Conservation (phyloP, 1,140 invertebrate genomes). For the Drosophila nasuta region DNA sequence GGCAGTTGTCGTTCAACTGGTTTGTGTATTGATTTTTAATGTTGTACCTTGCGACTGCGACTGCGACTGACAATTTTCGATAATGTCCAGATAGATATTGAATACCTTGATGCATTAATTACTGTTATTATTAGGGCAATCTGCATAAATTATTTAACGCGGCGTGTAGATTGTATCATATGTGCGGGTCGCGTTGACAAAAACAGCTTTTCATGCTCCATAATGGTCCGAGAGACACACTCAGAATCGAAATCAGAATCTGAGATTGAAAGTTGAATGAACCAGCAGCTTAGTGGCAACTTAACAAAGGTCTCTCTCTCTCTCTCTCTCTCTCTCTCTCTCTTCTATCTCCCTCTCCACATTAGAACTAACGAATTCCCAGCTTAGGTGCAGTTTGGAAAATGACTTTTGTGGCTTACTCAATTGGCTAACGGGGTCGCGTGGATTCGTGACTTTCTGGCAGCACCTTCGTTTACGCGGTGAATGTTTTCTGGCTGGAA, state of each 20-base stretch:
- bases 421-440: slow-evolving; percentile 36
- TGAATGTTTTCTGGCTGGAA: neutral
- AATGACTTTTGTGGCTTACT: slow-evolving; percentile 60
- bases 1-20: slow-evolving; percentile 33
- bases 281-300: slow-evolving; percentile 57
- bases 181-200: slow-evolving; percentile 42
- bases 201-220: slow-evolving; percentile 60
- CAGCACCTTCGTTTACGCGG: slow-evolving; percentile 50
- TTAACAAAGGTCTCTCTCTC: neutral
- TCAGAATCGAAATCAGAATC: neutral
- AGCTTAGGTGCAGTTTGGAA: slow-evolving; percentile 31
- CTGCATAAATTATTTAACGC: slow-evolving; percentile 66
- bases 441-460: slow-evolving; percentile 34
- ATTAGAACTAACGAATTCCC: slow-evolving; percentile 22
- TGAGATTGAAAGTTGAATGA: slow-evolving; percentile 62
- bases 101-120: slow-evolving; percentile 67
- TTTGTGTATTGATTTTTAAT: slow-evolving; percentile 65
- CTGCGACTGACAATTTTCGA: neutral
- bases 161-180: slow-evolving; percentile 63
- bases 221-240: slow-evolving; percentile 46
- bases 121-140: slow-evolving; percentile 73
- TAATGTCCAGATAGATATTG: slow-evolving; percentile 16
- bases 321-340: too few relatives aligned
- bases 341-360: too few relatives aligned
- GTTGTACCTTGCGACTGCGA: slow-evolving; percentile 7